Evolutionary conservation across 2,888 invertebrate genomes (phyloP).

Genomic region (Sturmia bella): DNA sequence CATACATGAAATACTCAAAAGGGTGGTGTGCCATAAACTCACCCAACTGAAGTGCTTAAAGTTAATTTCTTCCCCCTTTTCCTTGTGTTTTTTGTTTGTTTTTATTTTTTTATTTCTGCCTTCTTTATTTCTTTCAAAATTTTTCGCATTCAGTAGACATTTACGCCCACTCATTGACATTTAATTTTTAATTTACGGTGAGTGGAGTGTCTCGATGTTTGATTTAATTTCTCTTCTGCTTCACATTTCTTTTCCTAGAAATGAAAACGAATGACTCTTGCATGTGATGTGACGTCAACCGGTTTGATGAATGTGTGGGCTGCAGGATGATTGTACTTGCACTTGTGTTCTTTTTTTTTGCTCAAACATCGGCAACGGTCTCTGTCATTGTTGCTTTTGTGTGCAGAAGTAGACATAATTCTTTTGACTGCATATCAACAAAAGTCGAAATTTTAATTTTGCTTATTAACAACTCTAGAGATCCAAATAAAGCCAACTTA

Average conservation of each 20-base stretch:
- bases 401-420: neutral
- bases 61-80: constrained; percentile 41
- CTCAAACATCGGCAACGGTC: constrained; percentile 40
- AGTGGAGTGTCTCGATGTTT: constrained; percentile 44
- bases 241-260: constrained; percentile 49
- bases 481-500: no score
- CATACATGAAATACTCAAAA: neutral
- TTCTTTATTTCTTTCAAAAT: constrained; percentile 27
- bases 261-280: constrained; percentile 41
- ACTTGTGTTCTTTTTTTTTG: constrained; percentile 4
- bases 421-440: neutral
- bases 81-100: neutral
- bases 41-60: constrained; percentile 9
- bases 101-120: constrained; percentile 24
- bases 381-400: neutral
- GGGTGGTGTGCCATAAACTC: constrained; percentile 26
- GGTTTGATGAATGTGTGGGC: constrained; percentile 39
- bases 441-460: constrained; percentile 5
- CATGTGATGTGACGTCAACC: constrained; percentile 31
- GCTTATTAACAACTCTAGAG: neutral
- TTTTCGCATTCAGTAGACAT: constrained; percentile 46
- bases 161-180: constrained; percentile 64
- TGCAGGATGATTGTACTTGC: constrained; percentile 1
- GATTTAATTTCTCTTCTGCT: constrained; percentile 57
- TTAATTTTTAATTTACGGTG: constrained; percentile 56